phyloP scores from a whole-genome alignment of 2,113 vertebrate genomes.

The Gallinago media region DNA sequence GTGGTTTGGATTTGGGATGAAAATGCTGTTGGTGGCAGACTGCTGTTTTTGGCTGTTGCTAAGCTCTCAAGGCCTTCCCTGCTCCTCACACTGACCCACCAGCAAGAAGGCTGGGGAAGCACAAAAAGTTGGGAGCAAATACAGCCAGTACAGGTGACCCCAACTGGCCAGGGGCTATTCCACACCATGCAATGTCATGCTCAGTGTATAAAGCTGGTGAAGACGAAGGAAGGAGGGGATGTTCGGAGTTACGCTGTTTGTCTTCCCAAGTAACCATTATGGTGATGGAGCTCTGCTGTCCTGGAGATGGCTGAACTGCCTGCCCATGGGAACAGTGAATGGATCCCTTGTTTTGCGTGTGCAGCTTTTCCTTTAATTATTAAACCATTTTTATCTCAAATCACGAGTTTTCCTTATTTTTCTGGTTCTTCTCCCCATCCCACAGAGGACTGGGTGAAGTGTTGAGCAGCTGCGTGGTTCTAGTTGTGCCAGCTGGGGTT shows the following conservation, averaged over 20 bases:
- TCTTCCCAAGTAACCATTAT: too few relatives aligned
- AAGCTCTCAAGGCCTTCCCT: background rate
- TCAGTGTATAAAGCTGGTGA: background rate
- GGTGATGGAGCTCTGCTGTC: too few relatives aligned
- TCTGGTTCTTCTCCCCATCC: too few relatives aligned
- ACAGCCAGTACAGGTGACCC: background rate
- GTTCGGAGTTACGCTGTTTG: background rate
- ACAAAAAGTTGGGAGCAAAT: background rate
- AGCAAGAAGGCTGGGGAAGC: background rate
- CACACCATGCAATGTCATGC: background rate
- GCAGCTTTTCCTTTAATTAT: too few relatives aligned
- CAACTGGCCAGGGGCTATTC: background rate
- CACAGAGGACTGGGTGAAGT: too few relatives aligned
- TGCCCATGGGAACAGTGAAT: too few relatives aligned
- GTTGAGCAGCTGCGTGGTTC: too few relatives aligned
- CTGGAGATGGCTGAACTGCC: too few relatives aligned
- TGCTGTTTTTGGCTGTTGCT: background rate
- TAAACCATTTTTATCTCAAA: too few relatives aligned
- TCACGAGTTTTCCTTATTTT: too few relatives aligned
- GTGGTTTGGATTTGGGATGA: background rate
- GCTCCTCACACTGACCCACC: background rate
- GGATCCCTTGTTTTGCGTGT: too few relatives aligned
- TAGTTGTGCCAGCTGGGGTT: too few relatives aligned
- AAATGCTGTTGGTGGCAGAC: background rate
- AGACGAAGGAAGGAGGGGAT: background rate